Conservation (phyloP, 2,888 invertebrate genomes). For the Andrena flavipes region DNA sequence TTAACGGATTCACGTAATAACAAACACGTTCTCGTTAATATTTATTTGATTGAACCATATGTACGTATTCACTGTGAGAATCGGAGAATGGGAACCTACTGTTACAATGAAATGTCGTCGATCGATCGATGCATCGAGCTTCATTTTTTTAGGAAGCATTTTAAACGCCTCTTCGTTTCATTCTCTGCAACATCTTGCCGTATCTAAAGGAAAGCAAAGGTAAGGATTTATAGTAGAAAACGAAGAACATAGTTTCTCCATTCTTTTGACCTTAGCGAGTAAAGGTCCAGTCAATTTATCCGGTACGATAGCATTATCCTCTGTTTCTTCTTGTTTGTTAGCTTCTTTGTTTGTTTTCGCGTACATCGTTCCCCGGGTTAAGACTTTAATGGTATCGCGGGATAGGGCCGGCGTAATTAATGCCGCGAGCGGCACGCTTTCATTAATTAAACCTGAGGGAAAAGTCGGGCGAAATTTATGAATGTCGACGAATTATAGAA, state of each 20-base stretch:
- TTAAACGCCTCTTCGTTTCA: constrained; percentile 55
- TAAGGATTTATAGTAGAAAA: neutral
- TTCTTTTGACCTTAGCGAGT: constrained; percentile 63
- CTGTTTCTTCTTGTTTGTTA: constrained; percentile 38
- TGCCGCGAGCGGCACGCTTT: constrained; percentile 73
- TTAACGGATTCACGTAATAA: too few relatives aligned
- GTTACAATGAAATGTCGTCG: neutral
- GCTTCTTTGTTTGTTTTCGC: constrained; percentile 36
- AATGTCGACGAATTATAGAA: neutral
- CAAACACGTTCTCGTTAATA: neutral
- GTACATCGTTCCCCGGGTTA: constrained; percentile 70
- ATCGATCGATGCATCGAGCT: neutral
- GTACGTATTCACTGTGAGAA: neutral
- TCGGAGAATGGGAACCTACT: neutral
- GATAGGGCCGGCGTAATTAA: constrained; percentile 73
- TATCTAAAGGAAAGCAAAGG: constrained; percentile 29
- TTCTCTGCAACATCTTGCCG: constrained; percentile 53
- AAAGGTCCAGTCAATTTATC: constrained; percentile 66
- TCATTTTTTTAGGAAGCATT: constrained; percentile 26
- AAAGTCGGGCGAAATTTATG: constrained; percentile 14
- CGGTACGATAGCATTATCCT: constrained; percentile 45
- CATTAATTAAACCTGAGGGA: constrained; percentile 69
- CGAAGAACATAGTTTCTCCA: neutral
- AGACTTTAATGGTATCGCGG: constrained; percentile 68
- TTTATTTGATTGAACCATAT: neutral